Evolutionary conservation across 2,888 invertebrate genomes (phyloP).

Genomic region (Mesorhabditis spiculigera): DNA sequence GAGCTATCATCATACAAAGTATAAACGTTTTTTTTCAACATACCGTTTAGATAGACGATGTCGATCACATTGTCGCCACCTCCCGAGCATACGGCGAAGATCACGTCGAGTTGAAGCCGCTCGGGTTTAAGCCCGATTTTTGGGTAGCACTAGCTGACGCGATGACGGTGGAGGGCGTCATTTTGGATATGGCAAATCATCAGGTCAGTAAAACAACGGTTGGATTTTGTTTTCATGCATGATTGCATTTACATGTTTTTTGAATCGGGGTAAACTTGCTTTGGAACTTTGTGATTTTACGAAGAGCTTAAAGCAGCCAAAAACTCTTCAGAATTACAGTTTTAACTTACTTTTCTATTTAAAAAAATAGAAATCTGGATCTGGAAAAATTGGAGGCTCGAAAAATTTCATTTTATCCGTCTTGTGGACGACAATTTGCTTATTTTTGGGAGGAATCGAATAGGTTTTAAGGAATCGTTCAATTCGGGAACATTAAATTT

Average conservation of each 20-base stretch:
- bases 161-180: constrained; percentile 55
- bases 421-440: too few species aligned
- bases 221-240: neutral
- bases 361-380: neutral
- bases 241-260: neutral
- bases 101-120: constrained; percentile 50
- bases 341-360: constrained; percentile 12
- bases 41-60: constrained; percentile 45
- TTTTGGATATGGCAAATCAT: constrained; percentile 54
- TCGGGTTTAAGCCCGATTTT: constrained; percentile 57
- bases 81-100: constrained; percentile 50
- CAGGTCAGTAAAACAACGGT: constrained; percentile 22
- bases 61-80: constrained; percentile 43
- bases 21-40: constrained; percentile 9
- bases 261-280: neutral
- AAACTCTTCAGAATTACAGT: neutral
- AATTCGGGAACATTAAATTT: too few species aligned
- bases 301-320: too few species aligned
- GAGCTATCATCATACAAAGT: neutral
- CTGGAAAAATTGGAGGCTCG: too few species aligned
- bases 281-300: too few species aligned
- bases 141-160: constrained; percentile 57
- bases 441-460: too few species aligned
- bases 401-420: too few species aligned
- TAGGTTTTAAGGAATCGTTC: too few species aligned